Conservation (phyloP, 1,140 invertebrate species). For the Mya arenaria region DNA sequence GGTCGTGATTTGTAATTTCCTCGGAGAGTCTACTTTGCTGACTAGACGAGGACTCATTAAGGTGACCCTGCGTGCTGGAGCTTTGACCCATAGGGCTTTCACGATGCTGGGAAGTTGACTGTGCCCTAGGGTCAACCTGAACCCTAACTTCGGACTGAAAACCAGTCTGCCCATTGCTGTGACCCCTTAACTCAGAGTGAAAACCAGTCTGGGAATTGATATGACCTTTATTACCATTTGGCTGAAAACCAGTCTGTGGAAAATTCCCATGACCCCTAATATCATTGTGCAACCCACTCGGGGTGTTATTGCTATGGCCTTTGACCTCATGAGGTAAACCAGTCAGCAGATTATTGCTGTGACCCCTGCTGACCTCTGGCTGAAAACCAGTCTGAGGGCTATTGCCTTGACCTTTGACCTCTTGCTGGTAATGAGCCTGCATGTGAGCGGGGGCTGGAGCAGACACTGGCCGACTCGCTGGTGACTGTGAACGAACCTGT, state of each 20-base stretch:
- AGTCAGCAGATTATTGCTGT: too few species aligned
- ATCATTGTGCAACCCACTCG: too few species aligned
- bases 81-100: conserved; percentile 75
- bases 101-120: conserved; percentile 51
- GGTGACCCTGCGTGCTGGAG: conserved; percentile 65
- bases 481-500: not conserved
- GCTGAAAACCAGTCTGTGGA: too few species aligned
- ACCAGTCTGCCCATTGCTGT: too few species aligned
- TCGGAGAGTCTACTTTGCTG: conserved; percentile 50
- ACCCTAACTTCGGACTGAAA: too few species aligned
- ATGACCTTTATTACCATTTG: too few species aligned
- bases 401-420: conserved; percentile 38
- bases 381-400: not conserved
- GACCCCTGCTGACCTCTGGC: not conserved
- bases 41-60: conserved; percentile 59
- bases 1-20: conserved; percentile 28
- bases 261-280: too few species aligned
- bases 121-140: too few species aligned
- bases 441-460: conserved; percentile 45
- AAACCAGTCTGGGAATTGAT: too few species aligned
- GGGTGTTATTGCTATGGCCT: too few species aligned
- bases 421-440: conserved; percentile 19
- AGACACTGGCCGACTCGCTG: conserved; percentile 14
- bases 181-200: too few species aligned
- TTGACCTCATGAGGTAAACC: too few species aligned